Base-by-base conservation (phyloP, 1,140 invertebrate species). In the Antheraea mylitta region DNA sequence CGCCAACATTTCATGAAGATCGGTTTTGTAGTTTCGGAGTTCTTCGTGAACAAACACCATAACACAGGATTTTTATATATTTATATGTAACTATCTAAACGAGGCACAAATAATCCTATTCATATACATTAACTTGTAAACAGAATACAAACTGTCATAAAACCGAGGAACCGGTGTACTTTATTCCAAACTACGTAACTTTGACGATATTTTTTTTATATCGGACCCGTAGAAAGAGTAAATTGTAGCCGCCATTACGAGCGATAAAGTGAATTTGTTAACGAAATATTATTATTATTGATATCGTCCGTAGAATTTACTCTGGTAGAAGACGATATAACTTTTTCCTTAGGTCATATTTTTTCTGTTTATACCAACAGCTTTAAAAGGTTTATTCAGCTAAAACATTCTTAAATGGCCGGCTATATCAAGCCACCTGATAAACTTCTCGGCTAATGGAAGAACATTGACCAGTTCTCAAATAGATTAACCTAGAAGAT, bases 81-180 rank as follows among this genome's bases (percentile, higher is more conserved):
- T 8, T 61, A 22, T 7, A n/a, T 16, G 45, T 53, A 53, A 42
- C 38, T 0, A 11, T 64, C 30, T 18, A 65, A 65, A 65, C 64
- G 38, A 38, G 9, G 38, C 64, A 45, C 19, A 13, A 18, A 36
- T 45, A 38, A 18, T 48, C 30, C 37, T 38, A 48, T 38, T 45
- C 18, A 65, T 38, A 45, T 53, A 65, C 64, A 65, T 65, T 48
- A 65, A 45, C 64, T 65, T 53, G 45, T 19, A 65, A 65, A 65
- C 64, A 65, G 64, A 65, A 65, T 53, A 65, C 19, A 18, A 65
- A 65, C 38, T 65, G 45, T 18, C 45, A 65, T 65, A 65, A 65
- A 65, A 38, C 37, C 7, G n/a, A 38, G 64, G 45, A 65, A 65
- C 64, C 37, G 64, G 45, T 53, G 45, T 53, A 53, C 45, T 53